A percentile compares a stretch with the other conserved stretches of the same genome.
phyloP scores from a whole-genome alignment of 2,797 vertebrate genomes.

The Ara ararauna region DNA sequence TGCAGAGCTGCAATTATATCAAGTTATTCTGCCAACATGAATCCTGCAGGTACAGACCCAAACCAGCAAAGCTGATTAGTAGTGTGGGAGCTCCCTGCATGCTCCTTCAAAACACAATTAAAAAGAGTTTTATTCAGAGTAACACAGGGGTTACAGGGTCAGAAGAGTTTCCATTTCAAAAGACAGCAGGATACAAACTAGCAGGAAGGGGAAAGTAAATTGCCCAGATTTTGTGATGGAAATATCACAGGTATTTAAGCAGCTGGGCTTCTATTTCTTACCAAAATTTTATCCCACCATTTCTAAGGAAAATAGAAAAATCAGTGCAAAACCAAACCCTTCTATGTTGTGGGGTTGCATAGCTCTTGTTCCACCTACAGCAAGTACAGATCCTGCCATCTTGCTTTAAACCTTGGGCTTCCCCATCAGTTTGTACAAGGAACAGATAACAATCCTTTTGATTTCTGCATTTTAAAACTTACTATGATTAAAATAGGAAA shows the following conservation, averaged over 20 bases:
- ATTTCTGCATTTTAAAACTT: neutral
- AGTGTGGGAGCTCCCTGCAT: constrained; percentile 65
- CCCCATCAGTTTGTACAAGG: neutral
- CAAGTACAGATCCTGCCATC: neutral
- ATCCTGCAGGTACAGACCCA: constrained; percentile 59
- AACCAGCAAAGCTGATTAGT: constrained; percentile 73
- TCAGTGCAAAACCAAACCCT: neutral
- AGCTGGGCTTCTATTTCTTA: constrained; percentile 25
- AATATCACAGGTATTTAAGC: constrained; percentile 40
- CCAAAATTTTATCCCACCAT: constrained; percentile 6
- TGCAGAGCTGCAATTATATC: constrained; percentile 65
- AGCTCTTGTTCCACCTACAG: neutral
- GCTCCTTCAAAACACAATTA: constrained; percentile 74
- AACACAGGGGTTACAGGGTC: constrained; percentile 74
- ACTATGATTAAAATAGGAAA: neutral
- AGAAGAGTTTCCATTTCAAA: constrained; percentile 77
- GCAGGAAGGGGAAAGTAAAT: constrained; percentile 66
- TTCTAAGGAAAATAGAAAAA: constrained; percentile 40
- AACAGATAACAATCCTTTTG: neutral
- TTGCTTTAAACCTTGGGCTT: neutral
- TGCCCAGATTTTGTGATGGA: constrained; percentile 59
- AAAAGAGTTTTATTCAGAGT: constrained; percentile 75
- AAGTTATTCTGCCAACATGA: constrained; percentile 60
- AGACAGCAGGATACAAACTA: constrained; percentile 65
- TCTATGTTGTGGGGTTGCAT: neutral